Evolutionary conservation across 2,797 vertebrate species (phyloP).

Genomic region (Diplodus sargus): DNA sequence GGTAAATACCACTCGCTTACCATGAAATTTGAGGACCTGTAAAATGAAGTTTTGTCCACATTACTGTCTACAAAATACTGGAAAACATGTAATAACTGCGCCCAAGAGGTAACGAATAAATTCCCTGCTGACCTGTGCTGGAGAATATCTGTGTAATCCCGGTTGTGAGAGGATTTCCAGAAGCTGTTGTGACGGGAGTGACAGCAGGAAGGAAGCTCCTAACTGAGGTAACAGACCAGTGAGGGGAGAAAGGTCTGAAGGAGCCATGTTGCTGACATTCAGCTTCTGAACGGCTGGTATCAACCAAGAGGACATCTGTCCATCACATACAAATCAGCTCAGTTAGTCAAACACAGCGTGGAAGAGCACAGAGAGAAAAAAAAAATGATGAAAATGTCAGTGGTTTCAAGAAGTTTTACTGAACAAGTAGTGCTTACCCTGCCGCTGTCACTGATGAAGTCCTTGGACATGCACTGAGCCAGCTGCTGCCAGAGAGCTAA

Average conservation of each 20-base stretch:
- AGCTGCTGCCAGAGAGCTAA: conserved; percentile 86
- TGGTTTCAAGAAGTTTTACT: not conserved
- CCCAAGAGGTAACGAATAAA: not conserved
- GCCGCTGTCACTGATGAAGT: conserved; percentile 85
- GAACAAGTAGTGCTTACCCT: conserved; percentile 77
- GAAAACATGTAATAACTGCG: not conserved
- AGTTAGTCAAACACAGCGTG: conserved; percentile 25
- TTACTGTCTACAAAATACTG: not conserved
- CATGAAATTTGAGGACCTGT: no score
- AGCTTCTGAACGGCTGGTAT: conserved; percentile 80
- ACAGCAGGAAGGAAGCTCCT: conserved; percentile 86
- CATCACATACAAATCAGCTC: conserved; percentile 29
- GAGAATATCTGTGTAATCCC: conserved; percentile 79
- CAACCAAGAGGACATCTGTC: conserved; percentile 89
- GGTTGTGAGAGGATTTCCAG: conserved; percentile 85
- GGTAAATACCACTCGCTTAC: no score
- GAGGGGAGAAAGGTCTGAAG: conserved; percentile 80
- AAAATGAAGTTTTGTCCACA: no score
- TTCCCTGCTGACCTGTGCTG: conserved; percentile 85
- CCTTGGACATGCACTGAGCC: conserved; percentile 87
- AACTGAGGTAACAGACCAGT: conserved; percentile 87
- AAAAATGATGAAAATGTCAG: not conserved
- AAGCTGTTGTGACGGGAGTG: conserved; percentile 84
- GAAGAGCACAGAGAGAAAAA: not conserved
- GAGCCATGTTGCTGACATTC: conserved; percentile 81